Conservation (phyloP, 1,140 invertebrate genomes). For the Calephelis virginiensis region DNA sequence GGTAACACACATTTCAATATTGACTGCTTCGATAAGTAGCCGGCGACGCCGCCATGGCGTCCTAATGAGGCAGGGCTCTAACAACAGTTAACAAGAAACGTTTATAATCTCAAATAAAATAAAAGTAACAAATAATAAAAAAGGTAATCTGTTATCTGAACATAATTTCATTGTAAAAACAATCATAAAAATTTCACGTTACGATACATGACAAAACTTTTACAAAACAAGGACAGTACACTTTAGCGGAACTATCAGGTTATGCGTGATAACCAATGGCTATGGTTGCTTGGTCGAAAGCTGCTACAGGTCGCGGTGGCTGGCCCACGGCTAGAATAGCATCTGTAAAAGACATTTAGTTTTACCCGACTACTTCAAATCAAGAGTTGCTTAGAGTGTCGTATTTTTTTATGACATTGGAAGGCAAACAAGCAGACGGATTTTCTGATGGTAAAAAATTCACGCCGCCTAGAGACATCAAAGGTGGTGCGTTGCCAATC, state of each 20-base stretch:
- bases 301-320: conserved; percentile 41
- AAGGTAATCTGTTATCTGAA: too few relatives aligned
- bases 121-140: too few relatives aligned
- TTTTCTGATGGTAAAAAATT: too few relatives aligned
- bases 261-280: background rate
- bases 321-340: conserved; percentile 47
- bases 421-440: too few relatives aligned
- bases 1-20: background rate
- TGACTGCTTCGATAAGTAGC: background rate
- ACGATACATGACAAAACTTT: background rate
- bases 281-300: conserved; percentile 41
- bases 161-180: background rate
- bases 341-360: conserved; percentile 31
- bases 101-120: too few relatives aligned
- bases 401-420: too few relatives aligned
- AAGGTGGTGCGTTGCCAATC: too few relatives aligned
- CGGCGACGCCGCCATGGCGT: background rate
- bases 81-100: background rate
- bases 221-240: background rate
- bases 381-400: too few relatives aligned
- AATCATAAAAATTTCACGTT: conserved; percentile 6
- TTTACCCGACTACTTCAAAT: too few relatives aligned
- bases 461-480: too few relatives aligned
- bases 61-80: background rate
- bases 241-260: background rate